Conservation (phyloP, 30 jellyfish, hydroid and myxozoan species). For the Clytia hemisphaerica region DNA sequence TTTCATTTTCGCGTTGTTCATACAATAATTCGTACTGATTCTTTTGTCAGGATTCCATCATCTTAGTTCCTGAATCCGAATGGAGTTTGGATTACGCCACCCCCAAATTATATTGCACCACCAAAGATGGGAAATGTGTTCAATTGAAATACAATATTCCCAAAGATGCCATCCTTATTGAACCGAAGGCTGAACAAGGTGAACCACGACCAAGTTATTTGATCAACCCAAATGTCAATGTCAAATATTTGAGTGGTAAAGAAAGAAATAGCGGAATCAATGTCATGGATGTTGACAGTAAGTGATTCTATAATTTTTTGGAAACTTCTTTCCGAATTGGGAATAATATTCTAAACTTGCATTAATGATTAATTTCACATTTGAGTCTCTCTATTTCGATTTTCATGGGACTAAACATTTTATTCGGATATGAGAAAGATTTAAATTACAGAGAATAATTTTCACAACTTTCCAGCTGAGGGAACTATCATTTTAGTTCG, state of each 20-base stretch:
- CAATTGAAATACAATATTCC: conserved; percentile 46
- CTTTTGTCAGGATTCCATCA: conserved; percentile 57
- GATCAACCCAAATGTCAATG: conserved; percentile 49
- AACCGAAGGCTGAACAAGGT: conserved; percentile 35
- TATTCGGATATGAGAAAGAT: too few species aligned
- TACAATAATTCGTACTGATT: background rate
- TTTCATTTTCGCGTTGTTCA: too few species aligned
- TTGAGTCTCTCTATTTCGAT: too few species aligned
- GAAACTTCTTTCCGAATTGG: too few species aligned
- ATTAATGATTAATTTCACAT: too few species aligned
- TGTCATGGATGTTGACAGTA: background rate
- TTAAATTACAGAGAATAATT: too few species aligned
- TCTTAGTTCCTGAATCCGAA: conserved; percentile 59
- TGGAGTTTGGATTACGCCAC: conserved; percentile 74
- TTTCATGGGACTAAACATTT: too few species aligned
- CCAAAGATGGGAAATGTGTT: conserved; percentile 64
- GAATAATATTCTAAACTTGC: too few species aligned
- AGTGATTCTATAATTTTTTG: background rate
- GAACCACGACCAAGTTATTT: conserved; percentile 74
- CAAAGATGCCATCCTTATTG: conserved; percentile 33
- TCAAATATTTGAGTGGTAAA: conserved; percentile 43
- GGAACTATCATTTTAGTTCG: too few species aligned
- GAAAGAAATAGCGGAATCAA: conserved; percentile 4
- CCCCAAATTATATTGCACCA: conserved; percentile 73
- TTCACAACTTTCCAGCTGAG: too few species aligned